Base-by-base conservation (phyloP, 2,797 vertebrate species). In the Lithobates pipiens region DNA sequence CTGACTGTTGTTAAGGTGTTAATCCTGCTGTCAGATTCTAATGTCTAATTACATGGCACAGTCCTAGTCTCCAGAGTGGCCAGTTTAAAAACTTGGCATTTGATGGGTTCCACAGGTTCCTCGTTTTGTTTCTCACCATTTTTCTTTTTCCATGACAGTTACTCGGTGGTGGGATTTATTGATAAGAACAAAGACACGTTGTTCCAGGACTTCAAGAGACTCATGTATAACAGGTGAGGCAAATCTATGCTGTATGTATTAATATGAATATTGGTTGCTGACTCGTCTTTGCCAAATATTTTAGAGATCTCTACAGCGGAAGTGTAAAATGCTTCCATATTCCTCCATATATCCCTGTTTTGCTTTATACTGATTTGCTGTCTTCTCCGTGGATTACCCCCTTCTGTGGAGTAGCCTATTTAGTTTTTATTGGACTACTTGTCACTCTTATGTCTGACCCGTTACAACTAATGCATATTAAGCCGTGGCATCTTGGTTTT, bases 151-250 rank as follows among this genome's bases (percentile, higher is more conserved):
- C 76, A 69, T 81, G 65, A 50, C 90, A 99, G 98, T 84, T 99
- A 99, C 91, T 99, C 97, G 0, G 97, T 97, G 90, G 91, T 96
- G 77, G 97, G 98, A 78, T 99, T 99, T 90, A 99, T 99, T 88
- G 98, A 99, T 93, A 99, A 99, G 94, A 99, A 99, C 94, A 99
- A 98, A 93, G 98, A 99, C 92, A 98, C 98, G 32, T 95, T 99
- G 89, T 99, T 99, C 94, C 98, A 99, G 92, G 98, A 99, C 91
- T 99, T 99, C 93, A 99, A 99, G 92, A 96, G 98, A 82, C 96
- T 99, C 83, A 92, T 99, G 93, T 99, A 99, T 92, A 99, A 99
- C 96, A 99, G 98, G 98, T 99, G 91, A 84, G 93, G 75, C 21
- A 7, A 69, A 23, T 16, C 6, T 39, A 5, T 15, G 5, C 4